A percentile compares a stretch with the other conserved stretches of the same genome.
These are phyloP conservation scores for Nothoprocta pentlandii DNA, from an alignment of 2,113 vertebrate genomes.

Conservation along the genomic window DNA sequence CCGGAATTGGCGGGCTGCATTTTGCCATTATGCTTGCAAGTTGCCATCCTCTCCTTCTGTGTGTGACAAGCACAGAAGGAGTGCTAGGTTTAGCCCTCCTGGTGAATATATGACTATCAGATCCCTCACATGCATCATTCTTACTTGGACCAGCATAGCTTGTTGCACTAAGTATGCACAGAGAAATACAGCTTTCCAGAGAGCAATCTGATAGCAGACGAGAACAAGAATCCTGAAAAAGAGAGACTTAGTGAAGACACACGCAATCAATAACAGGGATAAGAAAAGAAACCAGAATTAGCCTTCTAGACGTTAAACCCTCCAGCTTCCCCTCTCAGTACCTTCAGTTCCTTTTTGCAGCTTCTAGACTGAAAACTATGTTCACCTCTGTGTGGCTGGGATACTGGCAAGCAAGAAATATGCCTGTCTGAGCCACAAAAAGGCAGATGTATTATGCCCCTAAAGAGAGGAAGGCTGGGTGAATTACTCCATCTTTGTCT, in stretches of 20 bases:
- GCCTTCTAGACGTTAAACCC: not conserved
- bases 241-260: not conserved
- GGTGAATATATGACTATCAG: not conserved
- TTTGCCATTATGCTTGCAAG: not conserved
- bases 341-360: not conserved
- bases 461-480: not conserved
- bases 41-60: not conserved
- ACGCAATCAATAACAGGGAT: not conserved
- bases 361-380: not conserved
- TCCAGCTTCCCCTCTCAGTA: not conserved
- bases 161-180: not conserved
- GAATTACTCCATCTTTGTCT: not conserved
- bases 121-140: not conserved
- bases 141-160: not conserved
- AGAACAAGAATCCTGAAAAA: not conserved
- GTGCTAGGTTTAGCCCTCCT: not conserved
- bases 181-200: not conserved
- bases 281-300: not conserved
- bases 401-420: not conserved
- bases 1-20: rapidly evolving
- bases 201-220: not conserved
- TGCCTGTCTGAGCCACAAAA: not conserved
- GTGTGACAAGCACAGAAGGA: not conserved
- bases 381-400: not conserved
- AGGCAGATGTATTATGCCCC: not conserved